Conservation (phyloP, 2,888 invertebrate genomes). For the Pristionchus fissidentatus region DNA sequence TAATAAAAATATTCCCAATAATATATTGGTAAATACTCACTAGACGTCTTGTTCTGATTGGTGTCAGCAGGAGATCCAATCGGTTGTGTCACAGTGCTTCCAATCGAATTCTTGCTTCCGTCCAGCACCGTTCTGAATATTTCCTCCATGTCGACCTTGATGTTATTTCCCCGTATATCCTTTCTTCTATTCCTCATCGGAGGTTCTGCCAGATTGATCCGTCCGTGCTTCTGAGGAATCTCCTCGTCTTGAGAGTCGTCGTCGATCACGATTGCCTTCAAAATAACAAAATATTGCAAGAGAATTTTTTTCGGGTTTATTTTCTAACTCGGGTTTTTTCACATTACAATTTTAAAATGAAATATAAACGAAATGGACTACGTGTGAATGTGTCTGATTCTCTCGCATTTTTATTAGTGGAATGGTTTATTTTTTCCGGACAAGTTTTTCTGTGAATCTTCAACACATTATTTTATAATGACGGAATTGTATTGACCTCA, state of each 20-base stretch:
- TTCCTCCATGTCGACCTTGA: slow-evolving; percentile 71
- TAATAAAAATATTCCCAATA: no score
- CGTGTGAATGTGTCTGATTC: neutral
- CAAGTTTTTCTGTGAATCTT: no score
- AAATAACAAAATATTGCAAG: neutral
- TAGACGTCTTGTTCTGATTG: neutral
- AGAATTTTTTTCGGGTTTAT: neutral
- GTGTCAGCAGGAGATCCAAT: neutral
- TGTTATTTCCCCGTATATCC: neutral
- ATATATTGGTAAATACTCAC: neutral
- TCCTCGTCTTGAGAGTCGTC: slow-evolving; percentile 8
- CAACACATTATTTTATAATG: no score
- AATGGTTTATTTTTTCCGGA: no score
- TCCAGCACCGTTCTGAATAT: slow-evolving; percentile 72
- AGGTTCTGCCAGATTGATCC: neutral
- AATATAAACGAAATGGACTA: neutral
- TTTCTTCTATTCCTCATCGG: slow-evolving; percentile 24
- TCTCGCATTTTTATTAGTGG: no score
- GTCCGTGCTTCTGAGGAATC: neutral
- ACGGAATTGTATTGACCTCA: no score
- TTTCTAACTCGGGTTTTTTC: neutral
- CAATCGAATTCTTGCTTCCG: neutral
- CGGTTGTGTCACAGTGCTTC: neutral
- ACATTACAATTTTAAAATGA: neutral
- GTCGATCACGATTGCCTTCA: slow-evolving; percentile 18